Base-by-base conservation (phyloP, 2,888 invertebrate species). In the Acanthosoma haemorrhoidale region DNA sequence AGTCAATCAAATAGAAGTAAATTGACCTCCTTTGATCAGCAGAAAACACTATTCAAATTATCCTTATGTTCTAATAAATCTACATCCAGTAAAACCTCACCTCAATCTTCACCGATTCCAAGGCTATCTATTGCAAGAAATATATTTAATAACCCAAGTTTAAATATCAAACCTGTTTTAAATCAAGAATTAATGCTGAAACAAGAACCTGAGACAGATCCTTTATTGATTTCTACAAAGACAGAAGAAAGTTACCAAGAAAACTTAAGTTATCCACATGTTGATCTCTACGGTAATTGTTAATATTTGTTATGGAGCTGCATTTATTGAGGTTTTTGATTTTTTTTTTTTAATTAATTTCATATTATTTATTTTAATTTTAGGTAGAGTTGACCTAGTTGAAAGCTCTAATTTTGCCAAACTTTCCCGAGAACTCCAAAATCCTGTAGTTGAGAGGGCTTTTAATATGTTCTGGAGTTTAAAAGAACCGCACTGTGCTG, bases 401-500 rank as follows among this genome's bases (percentile, higher is more conserved):
- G 57, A 36, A 67, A 66, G 32, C 21, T 66, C 43, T n/a, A 51
- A 31, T 43, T 21, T 64, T 63, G 34, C 16, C 29, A 63, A 31
- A 29, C 67, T 67, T 31, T 51, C 36, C 16, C 34, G 68, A 51
- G 70, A 70, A 16, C 71, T 73, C 16, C 43, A 61, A 16, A 39
- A 71, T 29, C 73, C 70, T n/a, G 34, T 8, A 2, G 16, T 68
- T 29, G 73, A 73, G 57, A 59, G 64, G n/a, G 41, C 69, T 18
- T 85, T 81, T 78, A 86, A 86, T 76, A 76, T 79, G 66, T 80
- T 79, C 69, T 80, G 81, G 79, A 81, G 84, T 69, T 78, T 79
- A 41, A 78, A 80, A 63, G 79, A 80, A n/a, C 87, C 87, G 0
- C 82, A 84, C 75, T 87, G 87, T 78, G 80, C 83, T 11, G 78